Evolutionary conservation across 2,888 invertebrate genomes (phyloP).

Genomic region (Strigamia transsilvanica): DNA sequence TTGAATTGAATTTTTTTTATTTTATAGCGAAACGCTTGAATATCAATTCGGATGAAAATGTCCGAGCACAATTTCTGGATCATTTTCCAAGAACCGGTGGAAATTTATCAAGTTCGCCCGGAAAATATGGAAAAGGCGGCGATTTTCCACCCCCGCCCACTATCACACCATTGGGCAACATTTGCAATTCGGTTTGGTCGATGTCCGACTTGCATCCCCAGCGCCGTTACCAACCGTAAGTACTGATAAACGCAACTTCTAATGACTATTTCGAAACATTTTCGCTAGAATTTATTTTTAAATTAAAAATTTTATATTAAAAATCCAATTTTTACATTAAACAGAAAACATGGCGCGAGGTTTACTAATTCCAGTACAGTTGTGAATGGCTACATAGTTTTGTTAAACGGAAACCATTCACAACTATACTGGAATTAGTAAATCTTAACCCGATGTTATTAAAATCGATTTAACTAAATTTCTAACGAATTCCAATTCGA

Average conservation of each 20-base stretch:
- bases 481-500: too few relatives aligned
- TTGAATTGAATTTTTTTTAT: neutral
- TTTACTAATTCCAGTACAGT: too few relatives aligned
- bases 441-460: too few relatives aligned
- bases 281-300: neutral
- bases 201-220: neutral
- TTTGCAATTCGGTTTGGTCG: neutral
- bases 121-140: neutral
- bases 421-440: too few relatives aligned
- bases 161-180: neutral
- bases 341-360: too few relatives aligned
- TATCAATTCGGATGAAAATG: neutral
- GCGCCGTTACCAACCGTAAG: neutral
- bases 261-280: neutral
- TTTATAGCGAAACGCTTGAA: neutral
- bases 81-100: neutral
- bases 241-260: neutral
- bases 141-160: conserved; percentile 7
- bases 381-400: too few relatives aligned
- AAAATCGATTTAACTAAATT: too few relatives aligned
- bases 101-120: neutral
- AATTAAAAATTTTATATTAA: too few relatives aligned
- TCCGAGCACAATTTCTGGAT: neutral
- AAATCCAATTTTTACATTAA: too few relatives aligned
- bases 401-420: too few relatives aligned